Evolutionary conservation across 2,113 vertebrate species (phyloP), one percentile per base, ranked within the genome.

Genomic region (Beaufortia kweichowensis): DNA sequence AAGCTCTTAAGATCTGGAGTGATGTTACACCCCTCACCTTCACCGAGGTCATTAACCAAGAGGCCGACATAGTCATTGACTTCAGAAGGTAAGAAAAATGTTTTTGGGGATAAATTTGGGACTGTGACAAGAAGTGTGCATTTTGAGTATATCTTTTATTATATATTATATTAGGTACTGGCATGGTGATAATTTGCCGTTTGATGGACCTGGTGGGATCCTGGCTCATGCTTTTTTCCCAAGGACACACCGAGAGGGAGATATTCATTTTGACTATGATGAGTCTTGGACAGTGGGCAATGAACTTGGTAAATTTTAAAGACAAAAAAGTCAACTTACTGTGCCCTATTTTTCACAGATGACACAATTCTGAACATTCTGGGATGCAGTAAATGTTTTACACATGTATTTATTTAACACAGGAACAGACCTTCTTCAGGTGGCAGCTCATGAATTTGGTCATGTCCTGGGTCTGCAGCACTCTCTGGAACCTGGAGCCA

Each of bases 191-290:
- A 94, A 93, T 77, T 77, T 98, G 53, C 95, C 96, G 2, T 98
- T 98, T 2, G 96, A 98, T 0, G 96, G 96, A 17, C 94, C 92
- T 0, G 96, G 96, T 9, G 96, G 95, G 59, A 95, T 98, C 63
- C 89, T 98, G 66, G 96, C 96, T 17, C 96, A 98, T 0, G 96
- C 96, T 0, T 98, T 98, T 89, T 98, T 98, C 86, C 96, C 96
- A 21, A 94, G 91, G 85, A 98, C 95, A 0, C 94, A 95, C 82
- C 85, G 94, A 2, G 93, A 96, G 65, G 96, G 96, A 14, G 94
- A 97, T 0, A 92, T 98, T 60, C 96, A 98, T 77, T 98, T 98
- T 23, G 96, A 98, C 90, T 96, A 94, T 0, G 96, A 98, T 0
- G 96, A 98, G 88, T 90, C 91, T 11, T 98, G 96, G 96, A 98